Evolutionary conservation across 2,888 invertebrate species (phyloP).

Genomic region (Arctia plantaginis): DNA sequence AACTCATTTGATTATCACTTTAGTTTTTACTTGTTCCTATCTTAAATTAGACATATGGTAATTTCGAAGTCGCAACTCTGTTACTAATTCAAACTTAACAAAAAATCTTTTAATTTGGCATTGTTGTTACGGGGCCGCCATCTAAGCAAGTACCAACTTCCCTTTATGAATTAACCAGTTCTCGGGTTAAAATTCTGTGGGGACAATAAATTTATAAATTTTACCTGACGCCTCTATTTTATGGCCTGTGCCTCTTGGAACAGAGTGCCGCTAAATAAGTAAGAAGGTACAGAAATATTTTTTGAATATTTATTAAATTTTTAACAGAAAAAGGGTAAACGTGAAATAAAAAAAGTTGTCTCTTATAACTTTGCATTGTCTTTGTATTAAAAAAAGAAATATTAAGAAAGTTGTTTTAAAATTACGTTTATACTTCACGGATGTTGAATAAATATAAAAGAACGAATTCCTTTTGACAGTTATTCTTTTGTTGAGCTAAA

Average conservation of each 20-base stretch:
- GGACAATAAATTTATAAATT: slow-evolving; percentile 52
- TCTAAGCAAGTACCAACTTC: slow-evolving; percentile 41
- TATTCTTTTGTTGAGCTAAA: not conserved
- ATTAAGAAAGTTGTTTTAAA: not conserved
- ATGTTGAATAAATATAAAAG: not conserved
- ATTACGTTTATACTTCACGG: not conserved
- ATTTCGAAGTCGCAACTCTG: slow-evolving; percentile 33
- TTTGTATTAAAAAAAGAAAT: slow-evolving; percentile 1
- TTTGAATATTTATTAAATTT: slow-evolving; percentile 34
- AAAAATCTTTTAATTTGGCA: slow-evolving; percentile 72
- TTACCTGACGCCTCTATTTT: slow-evolving; percentile 38
- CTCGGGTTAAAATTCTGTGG: slow-evolving; percentile 49
- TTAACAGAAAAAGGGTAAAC: slow-evolving; percentile 25
- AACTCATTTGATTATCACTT: slow-evolving; percentile 26
- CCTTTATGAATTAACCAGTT: slow-evolving; percentile 40
- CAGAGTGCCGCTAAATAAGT: slow-evolving; percentile 45
- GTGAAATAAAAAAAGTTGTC: not conserved
- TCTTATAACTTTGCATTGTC: not conserved
- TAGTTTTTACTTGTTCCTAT: not conserved
- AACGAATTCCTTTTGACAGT: not conserved
- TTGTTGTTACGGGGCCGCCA: slow-evolving; percentile 54
- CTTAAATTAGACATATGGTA: slow-evolving; percentile 22
- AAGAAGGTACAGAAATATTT: slow-evolving; percentile 40
- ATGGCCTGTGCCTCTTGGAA: slow-evolving; percentile 26
- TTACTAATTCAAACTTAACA: slow-evolving; percentile 65